A percentile compares a stretch with the other conserved stretches of the same genome.
phyloP scores from a whole-genome alignment of 2,113 vertebrate genomes.

The Phaethon lepturus region DNA sequence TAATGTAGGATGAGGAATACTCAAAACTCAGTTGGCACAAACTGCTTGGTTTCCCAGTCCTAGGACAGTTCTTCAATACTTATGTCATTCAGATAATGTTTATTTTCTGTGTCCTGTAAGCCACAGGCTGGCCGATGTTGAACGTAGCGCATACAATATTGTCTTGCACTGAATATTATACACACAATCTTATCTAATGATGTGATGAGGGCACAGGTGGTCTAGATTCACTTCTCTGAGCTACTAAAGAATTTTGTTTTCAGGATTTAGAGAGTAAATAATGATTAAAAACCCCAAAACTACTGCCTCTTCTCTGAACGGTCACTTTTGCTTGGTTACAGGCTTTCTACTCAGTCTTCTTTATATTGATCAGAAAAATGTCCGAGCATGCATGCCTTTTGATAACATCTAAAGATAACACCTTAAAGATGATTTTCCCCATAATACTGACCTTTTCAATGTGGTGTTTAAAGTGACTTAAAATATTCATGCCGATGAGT shows the following conservation, averaged over 20 bases:
- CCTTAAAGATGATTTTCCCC: not conserved
- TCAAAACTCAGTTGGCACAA: not conserved
- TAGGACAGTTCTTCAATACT: not conserved
- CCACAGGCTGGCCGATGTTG: not conserved
- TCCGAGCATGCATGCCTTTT: not conserved
- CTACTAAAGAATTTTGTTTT: not conserved
- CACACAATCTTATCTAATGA: not conserved
- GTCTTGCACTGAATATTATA: not conserved
- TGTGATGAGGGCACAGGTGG: not conserved
- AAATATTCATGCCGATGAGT: not conserved
- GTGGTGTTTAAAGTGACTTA: not conserved
- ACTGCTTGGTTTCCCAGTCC: not conserved
- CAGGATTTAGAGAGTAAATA: not conserved
- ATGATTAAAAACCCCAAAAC: not conserved
- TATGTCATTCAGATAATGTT: not conserved
- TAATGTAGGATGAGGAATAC: fast-evolving
- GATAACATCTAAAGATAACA: not conserved
- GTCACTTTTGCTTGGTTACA: not conserved
- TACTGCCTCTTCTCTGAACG: not conserved
- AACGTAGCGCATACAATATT: not conserved
- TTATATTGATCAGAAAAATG: not conserved
- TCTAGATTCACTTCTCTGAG: not conserved
- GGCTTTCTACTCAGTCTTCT: not conserved
- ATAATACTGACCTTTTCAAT: not conserved
- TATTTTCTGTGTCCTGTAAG: not conserved